Evolutionary conservation across 1,140 invertebrate species (phyloP), one percentile per base, ranked within the genome.

Genomic region (Uloborus diversus): DNA sequence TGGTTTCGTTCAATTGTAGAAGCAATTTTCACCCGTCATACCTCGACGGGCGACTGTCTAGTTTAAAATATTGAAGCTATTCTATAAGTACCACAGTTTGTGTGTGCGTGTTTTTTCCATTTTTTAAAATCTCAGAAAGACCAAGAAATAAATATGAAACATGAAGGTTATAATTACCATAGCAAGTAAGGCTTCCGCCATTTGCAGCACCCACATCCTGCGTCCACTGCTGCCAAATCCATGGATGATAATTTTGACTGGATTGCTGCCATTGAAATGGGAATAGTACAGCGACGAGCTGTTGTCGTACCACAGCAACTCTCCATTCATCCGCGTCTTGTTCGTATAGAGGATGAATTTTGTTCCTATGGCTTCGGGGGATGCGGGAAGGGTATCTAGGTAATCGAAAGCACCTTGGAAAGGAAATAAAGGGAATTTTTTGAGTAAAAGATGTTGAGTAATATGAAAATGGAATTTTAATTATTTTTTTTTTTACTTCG

Each of bases 211-310:
- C 96, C 96, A 98, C 11, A 94, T 91, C 81, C 94, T 92, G 23
- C 92, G 91, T 84, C 95, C 96, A 83, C 93, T 93, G 56, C 94
- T 95, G 1, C 95, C 94, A 84, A 98, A 99, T 3, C 96, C 96
- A 84, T 99, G 96, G 0, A 97, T 94, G 78, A 98, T 94, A 27
- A 99, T 91, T 86, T 96, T 94, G 17, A 94, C 93, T 0, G 93
- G 92, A n/a, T 90, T 86, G 4, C 89, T 89, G 13, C 88, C 86
- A 83, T 93, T 92, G 85, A 92, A 92, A 23, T 91, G 81, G 84
- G 78, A 84, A 37, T 64, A 66, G 33, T 81, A 66, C 1, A 82
- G 27, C 0, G 79, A 78, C 2, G 82, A 78, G 13, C 66, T 71
- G 47, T 82, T 81, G 20, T 81, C 71, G 37, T 81, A 79, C 70